These are phyloP conservation scores for Aleadryas rufinucha DNA, from an alignment of 2,113 vertebrate genomes.

Conservation along the genomic window DNA sequence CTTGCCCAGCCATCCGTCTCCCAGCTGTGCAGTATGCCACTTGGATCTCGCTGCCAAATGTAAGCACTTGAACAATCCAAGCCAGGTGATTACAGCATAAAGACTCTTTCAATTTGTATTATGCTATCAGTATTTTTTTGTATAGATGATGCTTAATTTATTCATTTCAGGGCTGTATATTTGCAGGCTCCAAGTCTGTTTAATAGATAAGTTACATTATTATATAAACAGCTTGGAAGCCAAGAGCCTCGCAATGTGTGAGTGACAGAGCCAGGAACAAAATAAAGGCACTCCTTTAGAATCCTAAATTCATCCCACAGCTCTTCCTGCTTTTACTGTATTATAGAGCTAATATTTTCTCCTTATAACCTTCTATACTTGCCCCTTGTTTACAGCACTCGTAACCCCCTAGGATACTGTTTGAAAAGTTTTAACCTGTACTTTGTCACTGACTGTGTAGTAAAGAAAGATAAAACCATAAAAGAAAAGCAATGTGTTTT, in stretches of 20 bases:
- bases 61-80: background rate
- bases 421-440: background rate
- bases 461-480: background rate
- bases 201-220: background rate
- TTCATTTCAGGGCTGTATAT: background rate
- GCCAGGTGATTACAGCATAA: background rate
- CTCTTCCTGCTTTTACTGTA: background rate
- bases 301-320: background rate
- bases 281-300: background rate
- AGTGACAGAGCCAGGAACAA: background rate
- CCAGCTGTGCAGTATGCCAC: background rate
- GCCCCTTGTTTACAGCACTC: background rate
- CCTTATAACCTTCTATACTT: background rate
- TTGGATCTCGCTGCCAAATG: background rate
- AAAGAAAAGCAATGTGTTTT: background rate
- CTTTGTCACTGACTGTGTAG: background rate
- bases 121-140: background rate
- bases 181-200: background rate
- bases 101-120: background rate
- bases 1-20: background rate
- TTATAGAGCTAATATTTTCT: background rate
- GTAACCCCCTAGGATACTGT: background rate
- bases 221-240: background rate
- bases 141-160: background rate
- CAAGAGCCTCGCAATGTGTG: background rate